A percentile compares a stretch with the other conserved stretches of the same genome.
phyloP scores from a whole-genome alignment of 2,113 vertebrate genomes.

The Mus musculus region DNA sequence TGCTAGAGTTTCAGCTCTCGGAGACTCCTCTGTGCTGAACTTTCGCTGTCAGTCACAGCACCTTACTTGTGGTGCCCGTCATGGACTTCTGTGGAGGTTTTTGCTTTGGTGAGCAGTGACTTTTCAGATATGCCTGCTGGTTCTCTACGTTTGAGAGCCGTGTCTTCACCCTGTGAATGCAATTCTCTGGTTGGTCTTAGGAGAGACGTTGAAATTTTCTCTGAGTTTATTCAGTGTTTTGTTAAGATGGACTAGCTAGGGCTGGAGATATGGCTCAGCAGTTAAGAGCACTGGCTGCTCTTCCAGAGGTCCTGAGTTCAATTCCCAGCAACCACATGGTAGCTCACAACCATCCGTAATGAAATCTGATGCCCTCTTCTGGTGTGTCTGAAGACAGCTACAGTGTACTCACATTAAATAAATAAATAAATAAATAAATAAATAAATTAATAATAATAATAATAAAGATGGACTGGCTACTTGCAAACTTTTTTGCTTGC shows the following conservation, averaged over 20 bases:
- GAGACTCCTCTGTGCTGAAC: not conserved
- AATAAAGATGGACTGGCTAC: no score
- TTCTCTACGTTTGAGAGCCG: not conserved
- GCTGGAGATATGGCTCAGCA: no score
- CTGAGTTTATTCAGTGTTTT: not conserved
- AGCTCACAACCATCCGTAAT: no score
- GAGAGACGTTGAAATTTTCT: not conserved
- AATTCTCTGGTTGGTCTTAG: not conserved
- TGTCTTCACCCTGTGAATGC: not conserved
- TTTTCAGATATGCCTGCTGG: not conserved
- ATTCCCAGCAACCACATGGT: no score
- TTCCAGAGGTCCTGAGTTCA: no score
- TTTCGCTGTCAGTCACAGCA: not conserved
- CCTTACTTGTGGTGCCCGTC: not conserved
- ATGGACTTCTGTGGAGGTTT: not conserved
- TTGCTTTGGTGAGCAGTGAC: not conserved
- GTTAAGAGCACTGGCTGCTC: no score
- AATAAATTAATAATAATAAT: no score
- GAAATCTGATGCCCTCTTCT: no score
- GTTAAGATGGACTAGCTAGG: not conserved
- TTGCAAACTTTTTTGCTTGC: not conserved
- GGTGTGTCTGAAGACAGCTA: no score
- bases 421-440: no score
- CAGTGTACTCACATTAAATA: no score
- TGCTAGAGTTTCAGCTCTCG: not conserved